A percentile compares a stretch with the other conserved stretches of the same genome.
Conservation (phyloP, 2,888 invertebrate species). For the Drosophila subsilvestris region DNA sequence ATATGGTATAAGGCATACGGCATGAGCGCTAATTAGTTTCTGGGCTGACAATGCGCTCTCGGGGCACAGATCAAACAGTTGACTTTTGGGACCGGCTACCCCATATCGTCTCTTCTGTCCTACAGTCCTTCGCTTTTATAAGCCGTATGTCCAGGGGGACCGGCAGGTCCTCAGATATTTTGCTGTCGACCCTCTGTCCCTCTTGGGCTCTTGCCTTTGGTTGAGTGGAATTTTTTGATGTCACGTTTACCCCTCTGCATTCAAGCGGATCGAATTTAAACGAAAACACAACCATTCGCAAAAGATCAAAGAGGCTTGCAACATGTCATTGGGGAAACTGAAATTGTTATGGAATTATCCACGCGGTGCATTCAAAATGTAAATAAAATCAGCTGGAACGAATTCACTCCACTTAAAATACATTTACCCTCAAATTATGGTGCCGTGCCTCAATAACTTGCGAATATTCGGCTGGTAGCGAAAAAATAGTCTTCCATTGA, state of each 20-base stretch:
- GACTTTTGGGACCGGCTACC: conserved; percentile 30
- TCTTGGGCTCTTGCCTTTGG: not conserved
- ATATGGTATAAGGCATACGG: not conserved
- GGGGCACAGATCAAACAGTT: conserved; percentile 66
- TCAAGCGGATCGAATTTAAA: conserved; percentile 37
- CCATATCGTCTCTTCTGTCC: not conserved
- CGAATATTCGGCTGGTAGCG: too few species aligned
- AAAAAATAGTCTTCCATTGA: too few species aligned
- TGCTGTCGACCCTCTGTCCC: conserved; percentile 2
- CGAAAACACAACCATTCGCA: conserved; percentile 41
- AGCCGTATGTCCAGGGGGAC: conserved; percentile 27
- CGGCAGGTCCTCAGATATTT: conserved; percentile 29
- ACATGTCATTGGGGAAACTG: conserved; percentile 33
- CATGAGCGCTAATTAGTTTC: conserved; percentile 43
- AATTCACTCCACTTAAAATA: too few species aligned
- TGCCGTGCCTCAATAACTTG: not conserved
- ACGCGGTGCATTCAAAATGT: conserved; percentile 24
- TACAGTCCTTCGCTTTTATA: not conserved
- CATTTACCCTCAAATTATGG: too few species aligned
- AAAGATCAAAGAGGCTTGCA: conserved; percentile 41
- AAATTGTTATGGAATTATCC: not conserved
- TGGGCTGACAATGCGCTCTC: conserved; percentile 55
- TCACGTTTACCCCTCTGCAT: conserved; percentile 29
- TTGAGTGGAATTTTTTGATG: conserved; percentile 8
- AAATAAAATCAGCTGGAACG: too few species aligned